Percentiles rank a stretch among this genome's conserved stretches.
phyloP scores from a whole-genome alignment of 2,797 vertebrate species.

The Echiichthys vipera region DNA sequence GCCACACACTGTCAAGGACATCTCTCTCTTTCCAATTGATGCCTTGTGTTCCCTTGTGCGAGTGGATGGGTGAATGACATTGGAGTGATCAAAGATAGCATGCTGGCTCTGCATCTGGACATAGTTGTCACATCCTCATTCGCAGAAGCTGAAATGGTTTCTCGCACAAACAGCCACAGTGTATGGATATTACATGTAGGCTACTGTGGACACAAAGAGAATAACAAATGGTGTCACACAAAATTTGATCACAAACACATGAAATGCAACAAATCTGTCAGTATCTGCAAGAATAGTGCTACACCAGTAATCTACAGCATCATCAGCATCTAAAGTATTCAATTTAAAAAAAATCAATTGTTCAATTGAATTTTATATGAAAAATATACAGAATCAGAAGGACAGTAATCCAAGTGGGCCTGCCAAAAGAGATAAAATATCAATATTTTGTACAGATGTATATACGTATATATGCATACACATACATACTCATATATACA shows the following conservation, averaged over 20 bases:
- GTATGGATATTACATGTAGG: background rate
- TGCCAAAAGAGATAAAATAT: too few species aligned
- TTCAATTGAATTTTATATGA: too few species aligned
- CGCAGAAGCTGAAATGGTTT: conserved; percentile 31
- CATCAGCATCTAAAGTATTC: too few species aligned
- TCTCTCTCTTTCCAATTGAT: conserved; percentile 64
- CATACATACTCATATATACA: too few species aligned
- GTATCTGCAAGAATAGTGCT: background rate
- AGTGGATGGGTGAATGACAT: conserved; percentile 62
- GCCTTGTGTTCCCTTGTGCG: conserved; percentile 56
- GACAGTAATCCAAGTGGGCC: too few species aligned
- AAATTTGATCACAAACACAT: background rate
- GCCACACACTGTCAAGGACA: conserved; percentile 73
- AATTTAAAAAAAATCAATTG: too few species aligned
- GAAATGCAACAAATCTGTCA: background rate
- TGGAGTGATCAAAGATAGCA: conserved; percentile 69
- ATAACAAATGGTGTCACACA: background rate
- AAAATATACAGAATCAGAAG: too few species aligned
- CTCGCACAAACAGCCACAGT: conserved; percentile 14
- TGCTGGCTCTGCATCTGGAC: conserved; percentile 64
- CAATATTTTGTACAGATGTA: background rate
- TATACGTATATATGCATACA: too few species aligned
- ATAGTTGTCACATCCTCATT: conserved; percentile 62
- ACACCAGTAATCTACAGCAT: too few species aligned
- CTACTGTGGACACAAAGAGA: background rate